Evolutionary conservation across 2,888 invertebrate species (phyloP), one percentile per base, ranked within the genome.

Genomic region (Cepaea hortensis): DNA sequence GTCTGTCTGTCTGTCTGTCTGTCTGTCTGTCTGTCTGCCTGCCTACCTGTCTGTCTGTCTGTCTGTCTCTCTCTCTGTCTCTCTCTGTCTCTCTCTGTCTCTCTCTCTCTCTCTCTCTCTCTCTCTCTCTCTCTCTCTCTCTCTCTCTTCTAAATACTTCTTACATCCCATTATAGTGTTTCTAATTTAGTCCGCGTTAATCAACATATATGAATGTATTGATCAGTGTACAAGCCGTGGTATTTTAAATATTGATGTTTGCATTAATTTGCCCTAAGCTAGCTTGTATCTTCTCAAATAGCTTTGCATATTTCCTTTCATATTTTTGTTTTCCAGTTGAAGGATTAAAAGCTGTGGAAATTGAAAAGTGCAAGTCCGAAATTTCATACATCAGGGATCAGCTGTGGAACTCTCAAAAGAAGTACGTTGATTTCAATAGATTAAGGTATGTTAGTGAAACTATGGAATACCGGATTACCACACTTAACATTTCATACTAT

Each of bases 291-390:
- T 75, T 15, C 13, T 55, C 55, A 9, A 55, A 55, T 55, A 6
- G 6, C 55, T 55, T 55, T 6, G 11, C 55, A 55, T 73, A 6
- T 73, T 23, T 6, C 73, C 35, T 5, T 62, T 79, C 15, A 35
- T 65, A 7, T 68, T 55, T 20, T 3, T 80, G n/a, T 79, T 15
- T 86, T 89, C 81, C 89, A 94, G 94, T 92, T 83, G 94, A 94
- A 89, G 94, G 94, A 13, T 90, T 94, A 73, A 94, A 94, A 88
- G 90, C 92, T 0, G 92, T 94, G 18, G 94, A 95, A 88, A 93
- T 95, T 23, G 94, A 94, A 85, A 94, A 94, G 89, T 94, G 94
- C 89, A 94, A 94, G 88, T 91, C 92, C 81, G 94, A 94, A 84
- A 94, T 95, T 35, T 91, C 91, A 7, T 94, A 94, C 61, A 93